Evolutionary conservation across 2,113 vertebrate species (phyloP).

Genomic region (Holacanthus passer): DNA sequence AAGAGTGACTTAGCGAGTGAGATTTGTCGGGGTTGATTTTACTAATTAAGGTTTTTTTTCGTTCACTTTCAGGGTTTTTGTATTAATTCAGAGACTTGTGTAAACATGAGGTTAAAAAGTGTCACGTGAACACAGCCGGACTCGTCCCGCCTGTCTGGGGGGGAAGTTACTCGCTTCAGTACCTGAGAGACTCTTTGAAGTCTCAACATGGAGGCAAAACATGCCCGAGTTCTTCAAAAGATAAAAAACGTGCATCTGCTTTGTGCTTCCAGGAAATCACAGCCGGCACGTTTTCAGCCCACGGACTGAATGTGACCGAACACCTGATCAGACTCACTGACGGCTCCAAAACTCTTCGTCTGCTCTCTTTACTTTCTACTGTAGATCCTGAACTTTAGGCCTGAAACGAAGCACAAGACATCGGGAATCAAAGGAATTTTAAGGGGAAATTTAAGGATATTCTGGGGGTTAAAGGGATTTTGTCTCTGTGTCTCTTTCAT

Average conservation of each 20-base stretch:
- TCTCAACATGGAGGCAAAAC: constrained; percentile 25
- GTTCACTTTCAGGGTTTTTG: not conserved
- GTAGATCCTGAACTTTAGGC: too few relatives aligned
- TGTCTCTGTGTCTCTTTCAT: constrained; percentile 10
- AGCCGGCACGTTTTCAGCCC: not conserved
- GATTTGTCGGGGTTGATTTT: too few relatives aligned
- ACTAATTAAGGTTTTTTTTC: not conserved
- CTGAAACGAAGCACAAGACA: too few relatives aligned
- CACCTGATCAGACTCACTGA: not conserved
- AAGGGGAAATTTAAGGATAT: not conserved
- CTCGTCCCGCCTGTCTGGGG: not conserved
- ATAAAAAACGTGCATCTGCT: not conserved
- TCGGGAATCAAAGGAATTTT: not conserved
- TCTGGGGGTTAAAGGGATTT: too few relatives aligned
- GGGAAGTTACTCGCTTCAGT: constrained; percentile 2
- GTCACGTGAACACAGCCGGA: constrained; percentile 36
- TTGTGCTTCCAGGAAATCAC: too few relatives aligned
- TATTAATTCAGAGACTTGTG: not conserved
- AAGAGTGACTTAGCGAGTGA: too few relatives aligned
- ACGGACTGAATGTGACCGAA: not conserved
- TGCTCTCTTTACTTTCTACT: too few relatives aligned
- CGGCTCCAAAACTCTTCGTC: too few relatives aligned
- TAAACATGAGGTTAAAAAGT: not conserved
- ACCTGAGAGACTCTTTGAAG: constrained; percentile 50
- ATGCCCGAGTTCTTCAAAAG: not conserved